phyloP scores from a whole-genome alignment of 2,797 vertebrate genomes.

The Corythornis leucogaster region DNA sequence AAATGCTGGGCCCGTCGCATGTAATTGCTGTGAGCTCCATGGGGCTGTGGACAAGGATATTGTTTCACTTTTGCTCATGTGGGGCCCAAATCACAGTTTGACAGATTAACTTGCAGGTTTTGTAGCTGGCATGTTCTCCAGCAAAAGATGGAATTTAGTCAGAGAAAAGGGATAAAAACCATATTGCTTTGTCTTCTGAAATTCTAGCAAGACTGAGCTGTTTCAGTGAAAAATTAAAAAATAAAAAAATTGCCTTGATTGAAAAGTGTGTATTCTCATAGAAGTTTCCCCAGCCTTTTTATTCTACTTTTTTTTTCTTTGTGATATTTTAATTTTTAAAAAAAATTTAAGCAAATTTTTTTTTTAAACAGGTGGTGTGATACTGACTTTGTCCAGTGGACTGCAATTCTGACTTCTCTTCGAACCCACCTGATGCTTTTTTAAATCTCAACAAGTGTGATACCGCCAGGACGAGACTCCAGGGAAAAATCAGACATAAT shows the following conservation, averaged over 20 bases:
- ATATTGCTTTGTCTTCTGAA: not conserved
- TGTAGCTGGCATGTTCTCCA: not conserved
- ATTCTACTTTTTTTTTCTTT: not conserved
- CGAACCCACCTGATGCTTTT: not conserved
- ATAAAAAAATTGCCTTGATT: not conserved
- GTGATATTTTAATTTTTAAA: not conserved
- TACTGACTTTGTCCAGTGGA: fast-evolving
- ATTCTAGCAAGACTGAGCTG: not conserved
- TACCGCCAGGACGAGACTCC: not conserved
- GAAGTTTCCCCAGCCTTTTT: not conserved
- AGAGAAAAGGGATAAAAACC: not conserved
- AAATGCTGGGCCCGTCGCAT: not conserved
- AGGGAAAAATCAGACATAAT: not conserved
- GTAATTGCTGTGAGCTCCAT: not conserved
- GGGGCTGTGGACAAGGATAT: not conserved
- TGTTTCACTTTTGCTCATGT: not conserved
- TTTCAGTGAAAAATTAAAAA: not conserved
- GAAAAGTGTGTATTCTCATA: not conserved
- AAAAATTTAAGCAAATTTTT: not conserved
- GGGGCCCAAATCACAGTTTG: not conserved
- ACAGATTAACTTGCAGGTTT: not conserved
- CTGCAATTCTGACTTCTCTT: not conserved
- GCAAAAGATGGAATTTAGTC: not conserved
- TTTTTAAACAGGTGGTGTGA: not conserved
- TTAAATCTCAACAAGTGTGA: not conserved